A percentile compares a stretch with the other conserved stretches of the same genome.
Evolutionary conservation across 2,797 vertebrate species (phyloP).

Genomic region (Phrynocephalus forsythii): DNA sequence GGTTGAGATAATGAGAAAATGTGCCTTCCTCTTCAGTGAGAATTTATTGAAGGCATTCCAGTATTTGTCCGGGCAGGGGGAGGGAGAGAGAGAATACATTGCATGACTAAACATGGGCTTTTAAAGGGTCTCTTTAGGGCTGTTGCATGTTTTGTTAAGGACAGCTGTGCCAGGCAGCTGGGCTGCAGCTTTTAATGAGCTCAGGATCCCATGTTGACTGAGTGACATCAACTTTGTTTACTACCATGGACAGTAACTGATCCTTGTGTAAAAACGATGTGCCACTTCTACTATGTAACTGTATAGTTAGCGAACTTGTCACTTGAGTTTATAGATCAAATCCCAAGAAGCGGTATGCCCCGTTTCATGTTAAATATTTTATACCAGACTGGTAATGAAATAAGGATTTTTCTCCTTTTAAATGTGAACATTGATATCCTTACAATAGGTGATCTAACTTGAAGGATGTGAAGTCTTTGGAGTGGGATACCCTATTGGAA

Average conservation of each 20-base stretch:
- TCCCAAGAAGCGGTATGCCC: neutral
- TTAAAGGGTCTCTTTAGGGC: neutral
- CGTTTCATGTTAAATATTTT: neutral
- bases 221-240: slow-evolving; percentile 19
- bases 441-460: slow-evolving; percentile 41
- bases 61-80: too few relatives aligned
- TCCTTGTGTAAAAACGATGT: neutral
- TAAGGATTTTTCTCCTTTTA: slow-evolving; percentile 42
- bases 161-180: neutral
- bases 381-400: slow-evolving; percentile 41
- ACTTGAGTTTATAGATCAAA: neutral
- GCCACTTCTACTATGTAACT: neutral
- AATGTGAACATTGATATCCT: slow-evolving; percentile 47
- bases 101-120: neutral
- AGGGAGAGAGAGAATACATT: neutral
- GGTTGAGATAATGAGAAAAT: neutral
- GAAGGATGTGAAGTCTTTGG: slow-evolving; percentile 31
- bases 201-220: neutral
- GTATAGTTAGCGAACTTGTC: slow-evolving; percentile 24
- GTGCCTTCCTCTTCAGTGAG: neutral
- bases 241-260: slow-evolving; percentile 26
- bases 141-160: neutral
- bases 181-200: neutral
- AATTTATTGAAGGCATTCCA: neutral
- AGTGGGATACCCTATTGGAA: neutral